Percentiles rank a stretch among this genome's conserved stretches.
Conservation (phyloP, 1,140 invertebrate genomes). For the Drosophila biarmipes region DNA sequence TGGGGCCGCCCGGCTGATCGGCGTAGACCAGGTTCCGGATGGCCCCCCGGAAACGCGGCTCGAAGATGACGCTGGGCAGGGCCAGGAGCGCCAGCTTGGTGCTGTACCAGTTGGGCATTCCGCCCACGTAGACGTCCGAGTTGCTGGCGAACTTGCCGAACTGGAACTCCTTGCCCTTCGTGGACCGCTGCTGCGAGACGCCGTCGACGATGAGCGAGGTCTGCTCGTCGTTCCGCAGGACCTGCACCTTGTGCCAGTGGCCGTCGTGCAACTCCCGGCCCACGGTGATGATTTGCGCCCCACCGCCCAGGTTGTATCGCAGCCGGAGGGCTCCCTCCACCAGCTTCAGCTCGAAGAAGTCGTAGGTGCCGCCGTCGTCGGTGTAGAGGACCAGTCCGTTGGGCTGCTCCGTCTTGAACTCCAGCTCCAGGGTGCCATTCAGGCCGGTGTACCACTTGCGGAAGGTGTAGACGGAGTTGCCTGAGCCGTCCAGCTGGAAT, state of each 20-base stretch:
- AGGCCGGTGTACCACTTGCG: slow-evolving; percentile 94
- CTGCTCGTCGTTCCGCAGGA: slow-evolving; percentile 90
- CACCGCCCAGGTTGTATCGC: slow-evolving; percentile 93
- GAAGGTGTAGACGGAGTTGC: slow-evolving; percentile 95
- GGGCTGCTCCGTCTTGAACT: slow-evolving; percentile 95
- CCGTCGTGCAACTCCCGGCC: slow-evolving; percentile 94
- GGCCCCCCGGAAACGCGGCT: slow-evolving; percentile 93
- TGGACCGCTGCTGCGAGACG: slow-evolving; percentile 89
- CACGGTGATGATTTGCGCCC: slow-evolving; percentile 94
- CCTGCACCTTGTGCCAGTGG: slow-evolving; percentile 95
- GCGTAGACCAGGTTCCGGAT: slow-evolving; percentile 95
- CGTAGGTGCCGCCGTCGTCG: slow-evolving; percentile 96
- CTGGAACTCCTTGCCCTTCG: slow-evolving; percentile 92
- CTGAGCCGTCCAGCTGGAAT: slow-evolving; percentile 93
- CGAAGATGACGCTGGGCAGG: slow-evolving; percentile 95
- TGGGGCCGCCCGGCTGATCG: slow-evolving; percentile 89
- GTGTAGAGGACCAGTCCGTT: slow-evolving; percentile 96
- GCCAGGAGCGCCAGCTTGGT: slow-evolving; percentile 92
- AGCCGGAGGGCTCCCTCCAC: slow-evolving; percentile 95
- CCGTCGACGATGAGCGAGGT: slow-evolving; percentile 93
- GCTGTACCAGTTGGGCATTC: slow-evolving; percentile 95
- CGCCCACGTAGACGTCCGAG: slow-evolving; percentile 96
- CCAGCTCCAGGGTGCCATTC: slow-evolving; percentile 94
- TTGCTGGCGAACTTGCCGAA: slow-evolving; percentile 94
- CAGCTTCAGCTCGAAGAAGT: slow-evolving; percentile 97